Evolutionary conservation across 92 coral and sea anemone species (phyloP), one percentile per base, ranked within the genome.

Genomic region (Pocillopora meandrina): DNA sequence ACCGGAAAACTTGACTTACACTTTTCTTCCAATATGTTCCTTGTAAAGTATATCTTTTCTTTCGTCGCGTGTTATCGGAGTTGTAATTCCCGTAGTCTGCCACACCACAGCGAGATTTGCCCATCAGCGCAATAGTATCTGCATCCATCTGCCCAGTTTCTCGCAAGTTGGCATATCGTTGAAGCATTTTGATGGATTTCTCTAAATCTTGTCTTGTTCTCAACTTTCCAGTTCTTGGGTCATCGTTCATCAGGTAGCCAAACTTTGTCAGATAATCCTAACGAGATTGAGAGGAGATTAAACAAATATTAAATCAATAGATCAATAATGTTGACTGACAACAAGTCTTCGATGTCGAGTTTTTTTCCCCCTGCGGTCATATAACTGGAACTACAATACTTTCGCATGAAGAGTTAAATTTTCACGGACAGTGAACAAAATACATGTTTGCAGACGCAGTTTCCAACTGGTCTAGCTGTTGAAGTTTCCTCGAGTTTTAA

Each of bases 81-180:
- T 91, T 91, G 8, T 42, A 42, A 42, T 42, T 42, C 52, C 98
- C 95, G 67, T 90, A 84, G 65, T 96, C 98, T 21, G 96, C 84
- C 75, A 96, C 81, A 20, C 98, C 98, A 31, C 98, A 96, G 36
- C 98, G 90, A 12, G 98, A 82, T 52, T 80, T 35, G 0, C 90
- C 91, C 79, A 95, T 94, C 82, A 87, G 71, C 0, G 58, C 33
- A 74, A 94, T 78, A 0, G 98, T 96, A 0, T 79, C 90, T 5
- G 92, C 92, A 42, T 96, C 93, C 7, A 96, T 33, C 34, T 65
- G 85, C 6, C 98, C 98, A 16, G 97, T 96, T 71, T 87, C 98
- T 21, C 86, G 83, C 36, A 96, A 61, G 17, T 95, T 98, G 9
- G 93, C 95, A 61, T 88, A 91, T 23, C 92, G 85, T 72, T 96